Conservation (phyloP, 2,888 invertebrate species). For the Escarpia spicata region DNA sequence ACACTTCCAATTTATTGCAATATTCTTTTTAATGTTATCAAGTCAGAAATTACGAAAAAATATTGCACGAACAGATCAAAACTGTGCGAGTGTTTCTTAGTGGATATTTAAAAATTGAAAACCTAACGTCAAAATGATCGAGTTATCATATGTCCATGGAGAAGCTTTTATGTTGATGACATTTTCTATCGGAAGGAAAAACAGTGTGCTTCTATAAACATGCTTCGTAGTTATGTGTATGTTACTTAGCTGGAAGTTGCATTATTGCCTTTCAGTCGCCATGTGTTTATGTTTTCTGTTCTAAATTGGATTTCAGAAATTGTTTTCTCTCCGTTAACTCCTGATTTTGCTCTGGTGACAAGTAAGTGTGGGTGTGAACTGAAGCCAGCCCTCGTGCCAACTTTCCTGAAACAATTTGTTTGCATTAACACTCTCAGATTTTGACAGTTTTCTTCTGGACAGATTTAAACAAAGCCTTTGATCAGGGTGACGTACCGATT, state of each 20-base stretch:
- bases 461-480: slow-evolving; percentile 4
- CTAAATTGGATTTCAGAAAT: slow-evolving; percentile 16
- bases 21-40: background rate
- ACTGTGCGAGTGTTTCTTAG: background rate
- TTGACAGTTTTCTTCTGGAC: background rate
- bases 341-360: background rate
- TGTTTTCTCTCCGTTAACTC: background rate
- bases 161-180: background rate
- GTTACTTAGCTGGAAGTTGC: background rate
- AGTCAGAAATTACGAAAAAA: too few relatives aligned
- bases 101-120: background rate
- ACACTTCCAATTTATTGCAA: too few relatives aligned
- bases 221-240: background rate
- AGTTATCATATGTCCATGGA: background rate
- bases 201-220: background rate
- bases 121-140: too few relatives aligned
- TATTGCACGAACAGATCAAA: too few relatives aligned
- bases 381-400: background rate
- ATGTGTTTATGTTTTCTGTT: slow-evolving; percentile 2
- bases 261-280: background rate
- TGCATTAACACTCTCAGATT: slow-evolving; percentile 5
- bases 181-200: background rate
- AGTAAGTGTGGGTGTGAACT: background rate
- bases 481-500: background rate
- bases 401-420: slow-evolving; percentile 12